Percentiles rank a stretch among this genome's conserved stretches.
phyloP scores from a whole-genome alignment of 2,797 vertebrate genomes.

The Tolypeutes matacus region DNA sequence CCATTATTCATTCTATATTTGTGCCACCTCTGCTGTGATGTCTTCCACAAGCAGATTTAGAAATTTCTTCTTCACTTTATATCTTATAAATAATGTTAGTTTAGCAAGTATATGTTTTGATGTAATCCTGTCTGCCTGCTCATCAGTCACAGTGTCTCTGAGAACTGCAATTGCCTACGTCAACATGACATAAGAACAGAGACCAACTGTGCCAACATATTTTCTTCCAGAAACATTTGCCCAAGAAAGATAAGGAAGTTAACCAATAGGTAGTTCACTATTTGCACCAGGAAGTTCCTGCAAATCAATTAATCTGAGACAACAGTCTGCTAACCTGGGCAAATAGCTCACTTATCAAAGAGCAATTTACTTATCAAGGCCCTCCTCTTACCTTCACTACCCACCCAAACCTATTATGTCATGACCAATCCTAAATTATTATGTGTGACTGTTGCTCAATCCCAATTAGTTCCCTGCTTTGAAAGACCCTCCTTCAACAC shows the following conservation, averaged over 20 bases:
- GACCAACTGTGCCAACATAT: neutral
- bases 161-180: slow-evolving; percentile 14
- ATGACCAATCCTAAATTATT: neutral
- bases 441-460: neutral
- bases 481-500: neutral
- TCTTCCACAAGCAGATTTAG: neutral
- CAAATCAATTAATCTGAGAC: slow-evolving; percentile 56
- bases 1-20: neutral
- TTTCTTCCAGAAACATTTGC: slow-evolving; percentile 52
- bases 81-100: slow-evolving; percentile 33
- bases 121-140: neutral
- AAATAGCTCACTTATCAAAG: slow-evolving; percentile 35
- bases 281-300: slow-evolving; percentile 7
- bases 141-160: neutral
- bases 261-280: slow-evolving; percentile 44
- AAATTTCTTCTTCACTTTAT: slow-evolving; percentile 4
- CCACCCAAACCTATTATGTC: neutral
- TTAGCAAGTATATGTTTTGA: neutral
- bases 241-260: slow-evolving; percentile 45
- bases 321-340: slow-evolving; percentile 4
- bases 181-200: neutral
- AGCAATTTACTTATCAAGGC: neutral
- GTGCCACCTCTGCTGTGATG: neutral
- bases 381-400: neutral
- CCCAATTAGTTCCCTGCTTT: slow-evolving; percentile 3